A percentile compares a stretch with the other conserved stretches of the same genome.
Evolutionary conservation across 2,113 vertebrate genomes (phyloP).

Genomic region (Sinocyclocheilus anophthalmus): DNA sequence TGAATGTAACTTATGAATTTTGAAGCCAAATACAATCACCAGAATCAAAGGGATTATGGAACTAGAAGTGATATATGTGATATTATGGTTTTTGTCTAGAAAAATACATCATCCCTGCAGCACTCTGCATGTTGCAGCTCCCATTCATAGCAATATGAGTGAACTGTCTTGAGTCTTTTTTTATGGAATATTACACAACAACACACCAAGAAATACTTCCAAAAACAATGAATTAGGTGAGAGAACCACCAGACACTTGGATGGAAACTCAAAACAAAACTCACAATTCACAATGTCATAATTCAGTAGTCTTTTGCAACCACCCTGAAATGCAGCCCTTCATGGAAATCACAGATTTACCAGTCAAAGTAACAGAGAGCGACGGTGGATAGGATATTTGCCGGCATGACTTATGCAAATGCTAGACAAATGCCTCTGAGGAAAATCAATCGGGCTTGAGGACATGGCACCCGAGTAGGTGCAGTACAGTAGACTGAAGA

Average conservation of each 20-base stretch:
- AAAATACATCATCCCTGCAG: not conserved
- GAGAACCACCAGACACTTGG: not conserved
- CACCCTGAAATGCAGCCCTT: not conserved
- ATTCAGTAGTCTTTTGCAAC: not conserved
- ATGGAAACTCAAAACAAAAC: not conserved
- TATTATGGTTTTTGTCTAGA: not conserved
- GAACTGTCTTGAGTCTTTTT: not conserved
- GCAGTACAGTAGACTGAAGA: constrained; percentile 44
- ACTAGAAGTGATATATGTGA: too few species aligned
- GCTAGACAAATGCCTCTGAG: constrained; percentile 45
- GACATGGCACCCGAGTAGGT: constrained; percentile 8
- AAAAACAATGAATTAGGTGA: not conserved
- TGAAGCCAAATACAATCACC: not conserved
- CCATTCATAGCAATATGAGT: not conserved
- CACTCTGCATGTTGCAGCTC: not conserved
- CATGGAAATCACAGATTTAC: constrained; percentile 54
- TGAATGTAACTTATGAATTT: not conserved
- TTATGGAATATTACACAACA: not conserved
- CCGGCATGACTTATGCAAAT: constrained; percentile 38
- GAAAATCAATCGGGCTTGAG: constrained; percentile 34
- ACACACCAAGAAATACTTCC: not conserved
- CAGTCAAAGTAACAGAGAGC: constrained; percentile 10
- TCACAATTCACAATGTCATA: not conserved
- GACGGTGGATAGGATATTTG: not conserved
- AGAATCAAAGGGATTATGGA: not conserved